A percentile compares a stretch with the other conserved stretches of the same genome.
Evolutionary conservation across 2,888 invertebrate genomes (phyloP).

Genomic region (Anoplius nigerrimus): DNA sequence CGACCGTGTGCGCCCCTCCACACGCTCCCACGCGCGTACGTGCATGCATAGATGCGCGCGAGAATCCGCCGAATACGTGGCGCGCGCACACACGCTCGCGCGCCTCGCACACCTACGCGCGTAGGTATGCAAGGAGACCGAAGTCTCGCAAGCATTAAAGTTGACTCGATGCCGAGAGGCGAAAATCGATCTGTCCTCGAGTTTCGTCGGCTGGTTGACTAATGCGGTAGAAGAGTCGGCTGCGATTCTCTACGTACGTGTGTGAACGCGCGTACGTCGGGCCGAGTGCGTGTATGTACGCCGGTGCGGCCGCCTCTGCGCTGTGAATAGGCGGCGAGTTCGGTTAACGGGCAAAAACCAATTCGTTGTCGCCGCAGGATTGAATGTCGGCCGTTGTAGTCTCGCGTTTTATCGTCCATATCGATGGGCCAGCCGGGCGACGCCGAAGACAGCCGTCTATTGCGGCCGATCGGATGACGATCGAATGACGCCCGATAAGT

Average conservation of each 20-base stretch:
- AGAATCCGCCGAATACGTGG: not conserved
- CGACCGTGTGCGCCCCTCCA: not conserved
- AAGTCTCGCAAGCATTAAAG: slow-evolving; percentile 38
- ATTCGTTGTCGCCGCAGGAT: slow-evolving; percentile 54
- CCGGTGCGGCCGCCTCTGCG: slow-evolving; percentile 1
- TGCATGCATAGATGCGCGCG: not conserved
- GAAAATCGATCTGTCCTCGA: slow-evolving; percentile 53
- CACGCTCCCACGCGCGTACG: slow-evolving; percentile 1
- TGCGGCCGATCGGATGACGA: not conserved
- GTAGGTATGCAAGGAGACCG: slow-evolving; percentile 4
- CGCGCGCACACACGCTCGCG: not conserved
- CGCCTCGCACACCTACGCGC: not conserved
- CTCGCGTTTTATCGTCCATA: slow-evolving; percentile 46
- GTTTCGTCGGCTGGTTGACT: slow-evolving; percentile 52
- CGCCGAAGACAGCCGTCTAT: slow-evolving; percentile 14
- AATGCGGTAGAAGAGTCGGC: slow-evolving; percentile 37
- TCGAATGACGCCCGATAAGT: not conserved
- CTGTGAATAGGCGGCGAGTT: slow-evolving; percentile 28
- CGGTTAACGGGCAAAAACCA: slow-evolving; percentile 56
- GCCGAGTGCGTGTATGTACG: not conserved
- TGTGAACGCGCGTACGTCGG: slow-evolving; percentile 8
- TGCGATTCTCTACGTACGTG: not conserved
- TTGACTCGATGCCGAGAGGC: slow-evolving; percentile 40
- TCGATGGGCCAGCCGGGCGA: slow-evolving; percentile 30
- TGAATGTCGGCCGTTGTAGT: slow-evolving; percentile 52